Conservation (phyloP, 2,888 invertebrate genomes). For the Himalopsyche tibetana region DNA sequence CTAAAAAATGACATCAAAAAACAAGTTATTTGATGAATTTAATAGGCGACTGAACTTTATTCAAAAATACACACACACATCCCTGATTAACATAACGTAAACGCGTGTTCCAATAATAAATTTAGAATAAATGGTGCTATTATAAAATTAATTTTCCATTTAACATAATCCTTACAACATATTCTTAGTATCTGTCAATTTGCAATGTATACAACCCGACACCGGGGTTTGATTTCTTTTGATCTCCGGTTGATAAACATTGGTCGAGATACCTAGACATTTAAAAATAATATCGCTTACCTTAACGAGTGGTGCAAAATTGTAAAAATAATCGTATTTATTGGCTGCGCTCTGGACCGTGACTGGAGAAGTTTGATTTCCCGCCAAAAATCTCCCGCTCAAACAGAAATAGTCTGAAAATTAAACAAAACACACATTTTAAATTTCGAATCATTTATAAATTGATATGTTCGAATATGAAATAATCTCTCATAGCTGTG, state of each 20-base stretch:
- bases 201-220: not conserved
- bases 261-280: not conserved
- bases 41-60: too few relatives aligned
- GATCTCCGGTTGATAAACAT: not conserved
- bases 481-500: too few relatives aligned
- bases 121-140: not conserved
- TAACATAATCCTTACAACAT: not conserved
- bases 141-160: not conserved
- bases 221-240: not conserved
- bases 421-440: conserved; percentile 11
- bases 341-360: conserved; percentile 14
- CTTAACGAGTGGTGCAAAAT: not conserved
- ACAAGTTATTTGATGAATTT: too few relatives aligned
- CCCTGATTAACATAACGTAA: too few relatives aligned
- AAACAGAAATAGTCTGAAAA: conserved; percentile 28
- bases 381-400: conserved; percentile 20
- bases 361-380: conserved; percentile 42
- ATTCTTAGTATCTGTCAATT: conserved; percentile 13
- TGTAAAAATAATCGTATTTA: conserved; percentile 12
- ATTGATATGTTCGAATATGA: too few relatives aligned
- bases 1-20: too few relatives aligned
- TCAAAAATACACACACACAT: too few relatives aligned
- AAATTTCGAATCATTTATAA: not conserved
- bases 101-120: not conserved
- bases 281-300: conserved; percentile 27